Evolutionary conservation across 2,888 invertebrate genomes (phyloP).

Genomic region (Eremobia ochroleuca): DNA sequence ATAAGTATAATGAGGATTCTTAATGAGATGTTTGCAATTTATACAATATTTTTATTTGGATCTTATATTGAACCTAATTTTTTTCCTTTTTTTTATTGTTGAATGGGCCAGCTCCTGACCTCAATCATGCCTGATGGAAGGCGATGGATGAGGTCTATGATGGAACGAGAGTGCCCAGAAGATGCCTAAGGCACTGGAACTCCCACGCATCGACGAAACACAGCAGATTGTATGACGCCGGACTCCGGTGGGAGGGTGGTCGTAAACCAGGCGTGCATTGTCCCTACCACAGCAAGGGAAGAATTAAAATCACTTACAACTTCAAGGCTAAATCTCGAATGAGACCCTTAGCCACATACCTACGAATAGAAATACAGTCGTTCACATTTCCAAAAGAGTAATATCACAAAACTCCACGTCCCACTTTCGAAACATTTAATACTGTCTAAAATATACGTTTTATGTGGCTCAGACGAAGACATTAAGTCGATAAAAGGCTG

Average conservation of each 20-base stretch:
- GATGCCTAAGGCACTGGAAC: too few species aligned
- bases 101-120: too few species aligned
- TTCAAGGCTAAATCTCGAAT: neutral
- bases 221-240: too few species aligned
- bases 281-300: too few species aligned
- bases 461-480: slow-evolving; percentile 70
- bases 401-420: slow-evolving; percentile 24
- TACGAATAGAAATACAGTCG: neutral
- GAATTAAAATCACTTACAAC: neutral
- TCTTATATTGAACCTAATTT: neutral
- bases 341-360: neutral
- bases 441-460: slow-evolving; percentile 68
- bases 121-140: too few species aligned
- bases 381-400: slow-evolving; percentile 17
- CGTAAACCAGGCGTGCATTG: too few species aligned
- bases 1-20: slow-evolving; percentile 32
- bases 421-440: slow-evolving; percentile 60
- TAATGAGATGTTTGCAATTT: slow-evolving; percentile 39
- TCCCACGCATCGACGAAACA: too few species aligned
- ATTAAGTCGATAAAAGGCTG: slow-evolving; percentile 80
- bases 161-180: too few species aligned
- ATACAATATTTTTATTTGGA: neutral
- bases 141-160: too few species aligned
- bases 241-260: too few species aligned
- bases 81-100: too few species aligned